Evolutionary conservation across 1,140 invertebrate genomes (phyloP), one percentile per base, ranked within the genome.

Genomic region (Pygmarrhopalites habei): DNA sequence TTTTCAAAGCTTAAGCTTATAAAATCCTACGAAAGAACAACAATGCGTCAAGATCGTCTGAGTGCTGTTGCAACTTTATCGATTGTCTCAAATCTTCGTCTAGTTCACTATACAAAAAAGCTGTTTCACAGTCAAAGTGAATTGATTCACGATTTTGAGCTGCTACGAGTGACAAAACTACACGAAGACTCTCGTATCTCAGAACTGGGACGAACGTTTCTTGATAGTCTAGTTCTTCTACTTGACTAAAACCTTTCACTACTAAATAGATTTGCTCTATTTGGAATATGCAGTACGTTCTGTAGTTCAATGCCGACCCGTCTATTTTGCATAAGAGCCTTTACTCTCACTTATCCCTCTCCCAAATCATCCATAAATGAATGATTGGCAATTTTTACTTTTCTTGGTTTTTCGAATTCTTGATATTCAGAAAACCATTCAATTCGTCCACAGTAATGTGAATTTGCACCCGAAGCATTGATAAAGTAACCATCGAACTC

Each of bases 81-180:
- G n/a, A n/a, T n/a, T n/a, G n/a, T n/a, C n/a, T n/a, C 17, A 78
- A 70, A 53, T 73, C 71, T 68, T 79, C 74, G 5, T 78, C 66
- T 41, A 78, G 64, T 1, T 71, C 53, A 32, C 74, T 74, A 69
- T 78, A 73, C 28, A 79, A 59, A 53, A 77, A 79, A 2, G 75
- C 74, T 3, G 72, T 75, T 63, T 65, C 68, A 3, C 76, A 69
- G 67, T 79, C 73, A 43, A 76, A 64, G 32, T 76, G 73, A 5
- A 62, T 55, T 0, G 77, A 62, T n/a, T 73, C 52, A 17, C 75
- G 66, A 55, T 72, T 69, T 55, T 72, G 60, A 28, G 72, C 51
- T n/a, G 72, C 74, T 51, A 72, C 68, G 43, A 78, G 41, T 2
- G 69, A 65, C 56, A 80, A 63, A 29, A 80, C 65, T 3, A 74